Evolutionary conservation across 2,888 invertebrate genomes (phyloP).

Genomic region (Sphaeridia pumilis): DNA sequence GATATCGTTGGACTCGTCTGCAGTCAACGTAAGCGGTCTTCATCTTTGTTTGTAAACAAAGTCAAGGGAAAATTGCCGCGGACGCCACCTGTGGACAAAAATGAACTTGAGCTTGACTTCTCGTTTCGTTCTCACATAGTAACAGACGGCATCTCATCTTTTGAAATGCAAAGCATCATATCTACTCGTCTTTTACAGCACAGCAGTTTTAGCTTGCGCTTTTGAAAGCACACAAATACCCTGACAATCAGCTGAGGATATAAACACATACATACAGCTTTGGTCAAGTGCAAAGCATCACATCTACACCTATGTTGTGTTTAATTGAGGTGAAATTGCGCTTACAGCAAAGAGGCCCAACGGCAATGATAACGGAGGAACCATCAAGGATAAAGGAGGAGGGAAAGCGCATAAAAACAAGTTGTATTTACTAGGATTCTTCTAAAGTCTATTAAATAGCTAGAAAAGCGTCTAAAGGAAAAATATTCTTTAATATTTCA

Average conservation of each 20-base stretch:
- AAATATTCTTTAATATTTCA: no score
- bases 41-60: no score
- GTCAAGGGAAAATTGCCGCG: no score
- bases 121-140: neutral
- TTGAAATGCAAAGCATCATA: neutral
- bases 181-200: neutral
- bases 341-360: neutral
- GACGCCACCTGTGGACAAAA: no score
- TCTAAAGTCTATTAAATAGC: no score
- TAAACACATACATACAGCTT: neutral
- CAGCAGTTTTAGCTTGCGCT: neutral
- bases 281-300: neutral
- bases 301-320: neutral
- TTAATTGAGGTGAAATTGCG: no score
- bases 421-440: no score
- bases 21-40: no score
- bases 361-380: neutral
- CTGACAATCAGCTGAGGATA: neutral
- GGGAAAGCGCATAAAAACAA: conserved; percentile 1
- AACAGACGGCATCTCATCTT: no score
- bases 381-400: conserved; percentile 4
- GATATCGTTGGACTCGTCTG: no score
- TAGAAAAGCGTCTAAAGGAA: no score
- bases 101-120: no score
- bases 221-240: neutral